phyloP scores from a whole-genome alignment of 2,888 invertebrate genomes.

The Macaria liturata region DNA sequence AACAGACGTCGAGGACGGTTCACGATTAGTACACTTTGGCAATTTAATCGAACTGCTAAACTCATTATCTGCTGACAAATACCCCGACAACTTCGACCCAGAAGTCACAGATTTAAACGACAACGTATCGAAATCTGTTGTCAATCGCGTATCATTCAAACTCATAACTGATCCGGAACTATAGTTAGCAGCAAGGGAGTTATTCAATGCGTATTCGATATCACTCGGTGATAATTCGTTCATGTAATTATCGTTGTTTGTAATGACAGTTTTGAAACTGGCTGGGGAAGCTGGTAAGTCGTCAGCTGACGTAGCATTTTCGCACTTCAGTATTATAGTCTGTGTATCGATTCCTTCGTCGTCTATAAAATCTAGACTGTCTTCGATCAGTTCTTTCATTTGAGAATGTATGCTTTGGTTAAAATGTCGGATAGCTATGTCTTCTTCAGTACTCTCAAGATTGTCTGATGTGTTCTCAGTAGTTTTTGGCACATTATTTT shows the following conservation, averaged over 20 bases:
- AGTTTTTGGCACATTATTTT: constrained; percentile 16
- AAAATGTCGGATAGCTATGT: constrained; percentile 29
- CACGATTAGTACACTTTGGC: constrained; percentile 10
- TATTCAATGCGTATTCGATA: constrained; percentile 44
- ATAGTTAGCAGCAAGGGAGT: constrained; percentile 42
- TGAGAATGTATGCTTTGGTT: constrained; percentile 32
- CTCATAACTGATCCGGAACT: constrained; percentile 43
- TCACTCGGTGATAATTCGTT: constrained; percentile 39
- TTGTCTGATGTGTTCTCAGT: constrained; percentile 33
- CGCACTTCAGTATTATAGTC: constrained; percentile 41
- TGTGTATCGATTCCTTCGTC: constrained; percentile 28
- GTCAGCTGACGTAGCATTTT: constrained; percentile 29
- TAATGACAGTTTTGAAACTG: constrained; percentile 46
- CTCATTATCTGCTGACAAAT: constrained; percentile 56
- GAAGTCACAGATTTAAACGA: constrained; percentile 62
- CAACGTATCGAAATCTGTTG: constrained; percentile 53
- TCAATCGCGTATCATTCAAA: constrained; percentile 38
- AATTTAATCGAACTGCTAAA: constrained; percentile 34
- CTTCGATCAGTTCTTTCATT: constrained; percentile 55
- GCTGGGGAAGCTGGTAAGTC: constrained; percentile 38
- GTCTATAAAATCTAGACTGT: constrained; percentile 49
- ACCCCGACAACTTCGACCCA: constrained; percentile 58
- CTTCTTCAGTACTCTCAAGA: constrained; percentile 33
- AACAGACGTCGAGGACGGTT: constrained; percentile 42
- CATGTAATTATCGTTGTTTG: constrained; percentile 38